phyloP scores from a whole-genome alignment of 2,797 vertebrate genomes.

The Pogonophryne albipinna region DNA sequence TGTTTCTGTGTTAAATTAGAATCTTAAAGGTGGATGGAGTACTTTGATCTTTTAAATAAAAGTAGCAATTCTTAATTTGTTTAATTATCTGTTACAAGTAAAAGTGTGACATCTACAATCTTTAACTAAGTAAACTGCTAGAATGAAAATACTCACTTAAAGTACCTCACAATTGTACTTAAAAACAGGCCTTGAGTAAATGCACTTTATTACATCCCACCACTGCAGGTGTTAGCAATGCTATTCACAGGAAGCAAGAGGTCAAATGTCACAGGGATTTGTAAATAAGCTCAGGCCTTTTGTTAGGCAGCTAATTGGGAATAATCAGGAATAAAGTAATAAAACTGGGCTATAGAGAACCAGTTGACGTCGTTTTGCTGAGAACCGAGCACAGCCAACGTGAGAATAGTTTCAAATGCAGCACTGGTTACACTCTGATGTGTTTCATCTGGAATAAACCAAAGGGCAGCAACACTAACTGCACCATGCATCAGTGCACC shows the following conservation, averaged over 20 bases:
- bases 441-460: conserved; percentile 25
- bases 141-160: too few relatives aligned
- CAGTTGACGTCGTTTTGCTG: not conserved
- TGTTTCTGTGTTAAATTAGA: too few relatives aligned
- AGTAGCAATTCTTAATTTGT: too few relatives aligned
- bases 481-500: conserved; percentile 42
- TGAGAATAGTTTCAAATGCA: not conserved
- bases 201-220: too few relatives aligned
- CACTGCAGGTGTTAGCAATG: not conserved
- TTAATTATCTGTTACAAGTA: too few relatives aligned
- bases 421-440: conserved; percentile 2
- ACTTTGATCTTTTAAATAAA: too few relatives aligned
- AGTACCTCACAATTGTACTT: too few relatives aligned
- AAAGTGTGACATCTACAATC: too few relatives aligned
- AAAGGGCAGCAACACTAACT: conserved; percentile 17
- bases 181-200: too few relatives aligned
- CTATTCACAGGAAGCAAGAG: not conserved
- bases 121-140: too few relatives aligned
- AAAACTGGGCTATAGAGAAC: not conserved
- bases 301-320: not conserved
- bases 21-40: too few relatives aligned
- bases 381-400: not conserved
- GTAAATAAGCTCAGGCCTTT: not conserved
- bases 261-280: not conserved
- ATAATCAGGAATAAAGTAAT: not conserved